Evolutionary conservation across 2,113 vertebrate genomes (phyloP).

Genomic region (Archilochus colubris): DNA sequence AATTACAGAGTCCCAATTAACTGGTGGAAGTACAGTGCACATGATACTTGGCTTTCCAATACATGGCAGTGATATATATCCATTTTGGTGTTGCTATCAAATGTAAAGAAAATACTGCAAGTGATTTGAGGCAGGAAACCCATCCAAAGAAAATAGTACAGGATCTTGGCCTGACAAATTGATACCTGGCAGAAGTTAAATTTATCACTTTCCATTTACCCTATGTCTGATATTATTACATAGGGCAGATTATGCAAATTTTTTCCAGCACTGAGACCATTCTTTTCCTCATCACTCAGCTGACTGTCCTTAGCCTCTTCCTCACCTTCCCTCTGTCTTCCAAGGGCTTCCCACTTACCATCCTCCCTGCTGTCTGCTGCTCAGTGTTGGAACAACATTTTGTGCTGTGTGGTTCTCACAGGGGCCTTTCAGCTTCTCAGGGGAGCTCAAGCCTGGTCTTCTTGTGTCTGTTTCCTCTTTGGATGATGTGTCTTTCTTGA

Average conservation of each 20-base stretch:
- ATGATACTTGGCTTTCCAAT: neutral
- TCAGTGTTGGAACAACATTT: neutral
- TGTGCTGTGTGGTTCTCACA: neutral
- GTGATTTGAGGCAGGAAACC: neutral
- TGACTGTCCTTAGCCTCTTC: neutral
- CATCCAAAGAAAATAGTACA: slow-evolving; percentile 15
- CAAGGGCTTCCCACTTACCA: neutral
- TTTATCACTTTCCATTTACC: neutral
- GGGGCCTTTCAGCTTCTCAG: neutral
- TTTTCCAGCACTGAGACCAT: neutral
- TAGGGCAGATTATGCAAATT: neutral
- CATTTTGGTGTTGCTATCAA: neutral
- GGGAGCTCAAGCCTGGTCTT: neutral
- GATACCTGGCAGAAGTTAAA: neutral
- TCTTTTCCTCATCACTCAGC: neutral
- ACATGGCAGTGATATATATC: neutral
- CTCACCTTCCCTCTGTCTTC: neutral
- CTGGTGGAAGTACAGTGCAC: neutral
- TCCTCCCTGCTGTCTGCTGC: neutral
- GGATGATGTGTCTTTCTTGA: neutral
- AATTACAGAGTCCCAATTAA: neutral
- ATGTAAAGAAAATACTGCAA: slow-evolving; percentile 19
- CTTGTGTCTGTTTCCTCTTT: neutral
- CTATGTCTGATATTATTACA: neutral
- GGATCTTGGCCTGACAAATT: neutral